Conservation (phyloP, 2,888 invertebrate genomes). For the Drosophila quinaria region DNA sequence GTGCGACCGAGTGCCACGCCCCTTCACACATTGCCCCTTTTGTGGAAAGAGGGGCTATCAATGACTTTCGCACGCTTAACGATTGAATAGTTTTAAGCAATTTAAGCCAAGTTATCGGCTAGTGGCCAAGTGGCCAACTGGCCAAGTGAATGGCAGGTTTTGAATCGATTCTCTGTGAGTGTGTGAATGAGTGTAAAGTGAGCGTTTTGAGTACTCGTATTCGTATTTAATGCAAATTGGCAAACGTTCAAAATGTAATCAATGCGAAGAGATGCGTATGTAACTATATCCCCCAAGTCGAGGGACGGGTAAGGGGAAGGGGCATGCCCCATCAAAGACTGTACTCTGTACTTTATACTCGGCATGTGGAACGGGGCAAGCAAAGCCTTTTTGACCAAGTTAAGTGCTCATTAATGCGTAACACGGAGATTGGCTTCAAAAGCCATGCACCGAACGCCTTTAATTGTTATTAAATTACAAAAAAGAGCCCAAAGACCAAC, state of each 20-base stretch:
- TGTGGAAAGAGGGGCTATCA: not conserved
- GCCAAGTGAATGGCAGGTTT: constrained; percentile 63
- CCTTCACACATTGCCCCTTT: not conserved
- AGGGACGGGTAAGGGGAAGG: not conserved
- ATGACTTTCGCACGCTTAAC: constrained; percentile 76
- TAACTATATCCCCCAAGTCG: constrained; percentile 59
- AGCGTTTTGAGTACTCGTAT: constrained; percentile 32
- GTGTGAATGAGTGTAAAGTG: constrained; percentile 23
- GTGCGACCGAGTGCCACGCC: constrained; percentile 25
- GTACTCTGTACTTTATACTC: constrained; percentile 15
- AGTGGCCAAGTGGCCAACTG: constrained; percentile 32
- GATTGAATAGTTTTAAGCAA: constrained; percentile 70
- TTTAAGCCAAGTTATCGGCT: constrained; percentile 48
- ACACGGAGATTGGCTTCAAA: constrained; percentile 82
- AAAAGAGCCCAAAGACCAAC: constrained; percentile 45
- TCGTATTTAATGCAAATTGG: constrained; percentile 72
- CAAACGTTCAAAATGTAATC: constrained; percentile 81
- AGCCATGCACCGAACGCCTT: constrained; percentile 79
- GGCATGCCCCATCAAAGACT: constrained; percentile 7
- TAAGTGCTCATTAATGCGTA: constrained; percentile 84
- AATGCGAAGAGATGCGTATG: constrained; percentile 71
- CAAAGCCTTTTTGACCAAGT: constrained; percentile 82
- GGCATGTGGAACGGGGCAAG: constrained; percentile 67
- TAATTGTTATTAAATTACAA: constrained; percentile 82
- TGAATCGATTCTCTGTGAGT: constrained; percentile 8